Conservation (phyloP, 64 coral and sea anemone genomes). For the Montipora sp. region DNA sequence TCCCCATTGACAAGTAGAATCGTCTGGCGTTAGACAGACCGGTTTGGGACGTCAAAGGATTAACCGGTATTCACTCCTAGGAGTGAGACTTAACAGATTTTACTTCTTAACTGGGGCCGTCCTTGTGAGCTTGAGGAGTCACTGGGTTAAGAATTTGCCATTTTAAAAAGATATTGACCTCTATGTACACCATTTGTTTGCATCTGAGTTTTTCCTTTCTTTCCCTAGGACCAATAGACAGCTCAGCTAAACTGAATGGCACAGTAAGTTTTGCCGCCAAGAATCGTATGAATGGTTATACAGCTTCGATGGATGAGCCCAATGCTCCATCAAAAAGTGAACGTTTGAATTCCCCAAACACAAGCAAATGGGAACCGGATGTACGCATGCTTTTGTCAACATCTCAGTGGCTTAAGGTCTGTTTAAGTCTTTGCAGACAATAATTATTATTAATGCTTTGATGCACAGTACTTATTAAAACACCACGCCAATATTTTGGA, state of each 20-base stretch:
- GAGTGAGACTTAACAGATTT: too few relatives aligned
- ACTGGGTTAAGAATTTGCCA: too few relatives aligned
- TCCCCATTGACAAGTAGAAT: too few relatives aligned
- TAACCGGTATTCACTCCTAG: too few relatives aligned
- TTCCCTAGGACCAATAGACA: constrained; percentile 11
- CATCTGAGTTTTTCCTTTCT: not conserved
- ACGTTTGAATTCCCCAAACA: constrained; percentile 83
- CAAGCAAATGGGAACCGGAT: constrained; percentile 87
- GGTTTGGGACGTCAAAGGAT: too few relatives aligned
- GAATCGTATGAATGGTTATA: not conserved
- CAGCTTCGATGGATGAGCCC: not conserved
- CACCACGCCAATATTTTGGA: too few relatives aligned
- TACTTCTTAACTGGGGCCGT: too few relatives aligned
- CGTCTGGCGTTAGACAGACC: too few relatives aligned
- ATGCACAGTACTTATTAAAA: too few relatives aligned
- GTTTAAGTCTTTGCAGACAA: not conserved
- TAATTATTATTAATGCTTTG: too few relatives aligned
- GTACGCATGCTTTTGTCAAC: constrained; percentile 86
- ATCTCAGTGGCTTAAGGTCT: constrained; percentile 91
- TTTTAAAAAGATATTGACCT: too few relatives aligned
- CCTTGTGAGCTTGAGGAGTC: too few relatives aligned
- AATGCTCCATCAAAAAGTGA: constrained; percentile 72
- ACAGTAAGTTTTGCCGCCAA: not conserved
- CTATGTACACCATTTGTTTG: not conserved
- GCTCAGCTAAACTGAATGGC: not conserved